These are phyloP conservation scores for Danio tinwini DNA, from an alignment of 2,797 vertebrate genomes.

Conservation along the genomic window DNA sequence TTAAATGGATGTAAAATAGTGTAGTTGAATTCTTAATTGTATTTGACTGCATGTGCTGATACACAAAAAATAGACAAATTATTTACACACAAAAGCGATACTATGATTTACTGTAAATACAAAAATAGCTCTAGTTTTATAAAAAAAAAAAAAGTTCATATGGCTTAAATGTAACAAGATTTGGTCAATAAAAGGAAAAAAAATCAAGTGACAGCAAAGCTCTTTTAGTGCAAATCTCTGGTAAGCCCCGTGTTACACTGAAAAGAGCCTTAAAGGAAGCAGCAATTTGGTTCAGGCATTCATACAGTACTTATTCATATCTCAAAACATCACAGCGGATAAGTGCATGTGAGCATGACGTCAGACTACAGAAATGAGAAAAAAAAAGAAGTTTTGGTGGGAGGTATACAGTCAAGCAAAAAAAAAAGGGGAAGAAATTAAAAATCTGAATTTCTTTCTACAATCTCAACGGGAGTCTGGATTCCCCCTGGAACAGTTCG, in stretches of 20 bases:
- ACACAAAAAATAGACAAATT: slow-evolving; percentile 47
- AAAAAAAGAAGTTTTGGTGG: neutral
- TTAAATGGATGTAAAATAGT: slow-evolving; percentile 22
- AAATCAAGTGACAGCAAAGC: slow-evolving; percentile 54
- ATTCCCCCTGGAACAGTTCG: slow-evolving; percentile 39
- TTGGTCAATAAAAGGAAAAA: slow-evolving; percentile 71
- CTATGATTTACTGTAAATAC: slow-evolving; percentile 61
- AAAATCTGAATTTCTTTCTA: slow-evolving; percentile 21
- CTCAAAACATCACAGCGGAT: slow-evolving; percentile 32
- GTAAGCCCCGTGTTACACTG: slow-evolving; percentile 45
- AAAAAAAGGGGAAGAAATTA: slow-evolving; percentile 1
- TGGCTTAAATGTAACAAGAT: slow-evolving; percentile 77
- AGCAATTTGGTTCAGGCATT: slow-evolving; percentile 43
- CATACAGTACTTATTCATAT: slow-evolving; percentile 33
- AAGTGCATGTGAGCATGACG: slow-evolving; percentile 4
- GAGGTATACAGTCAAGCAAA: slow-evolving; percentile 13
- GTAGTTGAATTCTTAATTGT: slow-evolving; percentile 34
- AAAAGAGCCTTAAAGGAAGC: slow-evolving; percentile 42
- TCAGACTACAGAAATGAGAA: neutral
- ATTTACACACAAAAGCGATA: slow-evolving; percentile 35
- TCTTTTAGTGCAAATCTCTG: slow-evolving; percentile 56
- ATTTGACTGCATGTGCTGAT: slow-evolving; percentile 15
- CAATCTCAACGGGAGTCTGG: slow-evolving; percentile 44
- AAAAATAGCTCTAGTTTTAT: slow-evolving; percentile 77
- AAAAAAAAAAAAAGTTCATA: slow-evolving; percentile 75